These are phyloP conservation scores for Thalassarche chlororhynchos DNA, from an alignment of 2,113 vertebrate genomes.

Conservation along the genomic window DNA sequence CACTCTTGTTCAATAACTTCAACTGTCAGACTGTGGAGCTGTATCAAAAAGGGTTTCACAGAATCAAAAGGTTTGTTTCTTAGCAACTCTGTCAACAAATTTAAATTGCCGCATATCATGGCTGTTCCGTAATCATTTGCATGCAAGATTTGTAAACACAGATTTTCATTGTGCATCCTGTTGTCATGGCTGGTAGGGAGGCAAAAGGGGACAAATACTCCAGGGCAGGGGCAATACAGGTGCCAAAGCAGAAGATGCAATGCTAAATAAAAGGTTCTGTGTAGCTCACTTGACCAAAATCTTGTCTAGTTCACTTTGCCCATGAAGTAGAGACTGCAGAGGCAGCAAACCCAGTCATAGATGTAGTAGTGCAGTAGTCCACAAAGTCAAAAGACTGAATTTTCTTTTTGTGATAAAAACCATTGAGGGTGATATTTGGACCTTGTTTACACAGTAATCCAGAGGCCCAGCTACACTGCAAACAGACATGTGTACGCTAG, in stretches of 20 bases:
- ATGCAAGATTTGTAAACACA: slow-evolving; percentile 71
- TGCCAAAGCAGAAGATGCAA: background rate
- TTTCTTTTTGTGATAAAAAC: background rate
- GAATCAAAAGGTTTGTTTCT: slow-evolving; percentile 72
- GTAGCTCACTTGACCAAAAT: background rate
- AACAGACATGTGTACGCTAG: background rate
- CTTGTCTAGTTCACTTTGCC: background rate
- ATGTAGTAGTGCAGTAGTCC: background rate
- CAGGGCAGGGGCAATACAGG: background rate
- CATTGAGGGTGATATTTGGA: background rate
- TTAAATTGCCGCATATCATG: slow-evolving; percentile 64
- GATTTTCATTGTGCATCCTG: slow-evolving; percentile 53
- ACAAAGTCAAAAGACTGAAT: background rate
- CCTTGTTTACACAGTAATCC: background rate
- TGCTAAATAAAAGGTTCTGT: background rate
- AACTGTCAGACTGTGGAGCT: slow-evolving; percentile 55
- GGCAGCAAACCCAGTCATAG: background rate
- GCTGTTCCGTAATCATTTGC: slow-evolving; percentile 51
- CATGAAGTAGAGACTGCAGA: background rate
- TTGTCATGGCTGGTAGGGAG: slow-evolving; percentile 43
- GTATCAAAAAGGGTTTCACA: slow-evolving; percentile 67
- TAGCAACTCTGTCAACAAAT: slow-evolving; percentile 72
- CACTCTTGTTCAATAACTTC: slow-evolving; percentile 76
- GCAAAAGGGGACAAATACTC: slow-evolving; percentile 21
- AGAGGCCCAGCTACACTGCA: background rate